Evolutionary conservation across 2,797 vertebrate species (phyloP).

Genomic region (Aselliscus stoliczkanus): DNA sequence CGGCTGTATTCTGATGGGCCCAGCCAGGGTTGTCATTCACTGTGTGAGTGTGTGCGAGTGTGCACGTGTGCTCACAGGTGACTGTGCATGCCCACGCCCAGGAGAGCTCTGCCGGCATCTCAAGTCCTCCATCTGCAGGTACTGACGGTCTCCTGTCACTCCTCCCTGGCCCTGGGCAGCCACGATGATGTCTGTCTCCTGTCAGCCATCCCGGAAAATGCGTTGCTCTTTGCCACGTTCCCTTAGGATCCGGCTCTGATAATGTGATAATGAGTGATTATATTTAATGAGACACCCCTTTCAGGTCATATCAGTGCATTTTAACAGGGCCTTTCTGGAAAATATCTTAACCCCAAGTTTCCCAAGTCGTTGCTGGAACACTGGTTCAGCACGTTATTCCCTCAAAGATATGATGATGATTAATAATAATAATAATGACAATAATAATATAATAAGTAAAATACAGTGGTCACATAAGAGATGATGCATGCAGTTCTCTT

Average conservation of each 20-base stretch:
- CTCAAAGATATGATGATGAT: not conserved
- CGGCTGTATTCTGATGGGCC: not conserved
- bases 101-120: fast-evolving
- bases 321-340: constrained; percentile 36
- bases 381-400: not conserved
- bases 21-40: fast-evolving
- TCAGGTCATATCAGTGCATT: not conserved
- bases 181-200: not conserved
- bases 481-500: fast-evolving
- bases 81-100: not conserved
- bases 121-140: fast-evolving
- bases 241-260: constrained; percentile 52
- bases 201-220: not conserved
- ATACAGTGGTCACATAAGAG: not conserved
- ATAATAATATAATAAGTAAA: not conserved
- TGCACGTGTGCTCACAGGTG: too few relatives aligned
- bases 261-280: constrained; percentile 58
- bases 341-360: not conserved
- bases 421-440: not conserved
- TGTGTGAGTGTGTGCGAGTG: fast-evolving
- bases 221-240: not conserved
- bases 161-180: not conserved
- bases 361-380: not conserved
- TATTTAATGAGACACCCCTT: constrained; percentile 58
- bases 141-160: fast-evolving